Percentiles rank a stretch among this genome's conserved stretches.
phyloP scores from a whole-genome alignment of 2,113 vertebrate genomes.

The Ariopsis seemanni region DNA sequence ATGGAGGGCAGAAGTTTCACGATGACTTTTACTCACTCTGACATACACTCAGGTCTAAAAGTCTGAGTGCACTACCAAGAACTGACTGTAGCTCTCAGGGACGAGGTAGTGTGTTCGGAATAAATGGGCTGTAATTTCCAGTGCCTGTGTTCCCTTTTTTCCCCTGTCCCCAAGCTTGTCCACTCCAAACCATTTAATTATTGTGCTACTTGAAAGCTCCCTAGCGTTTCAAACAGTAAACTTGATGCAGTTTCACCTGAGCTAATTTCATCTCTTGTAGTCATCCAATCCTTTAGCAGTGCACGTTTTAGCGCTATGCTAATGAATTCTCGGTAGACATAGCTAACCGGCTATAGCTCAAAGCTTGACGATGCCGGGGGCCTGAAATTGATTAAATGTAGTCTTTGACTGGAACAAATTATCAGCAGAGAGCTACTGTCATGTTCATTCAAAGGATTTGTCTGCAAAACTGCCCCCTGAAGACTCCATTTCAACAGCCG shows the following conservation, averaged over 20 bases:
- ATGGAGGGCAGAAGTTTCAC: conserved; percentile 38
- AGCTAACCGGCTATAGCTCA: conserved; percentile 11
- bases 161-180: not conserved
- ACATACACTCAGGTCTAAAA: conserved; percentile 21
- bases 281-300: not conserved
- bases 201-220: conserved; percentile 25
- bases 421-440: not conserved
- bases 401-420: conserved; percentile 10
- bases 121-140: conserved; percentile 26
- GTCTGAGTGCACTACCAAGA: conserved; percentile 18
- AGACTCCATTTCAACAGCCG: not conserved
- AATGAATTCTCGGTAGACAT: conserved; percentile 15
- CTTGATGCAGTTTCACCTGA: not conserved
- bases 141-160: not conserved
- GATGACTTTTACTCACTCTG: conserved; percentile 36
- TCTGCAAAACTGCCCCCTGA: conserved; percentile 14
- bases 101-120: conserved; percentile 14
- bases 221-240: conserved; percentile 2
- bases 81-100: conserved; percentile 3
- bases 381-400: conserved; percentile 18
- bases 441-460: not conserved
- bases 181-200: conserved; percentile 28
- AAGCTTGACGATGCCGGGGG: not conserved
- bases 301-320: not conserved
- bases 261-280: not conserved